Evolutionary conservation across 2,888 invertebrate species (phyloP).

Genomic region (Mactromeris polynyma): DNA sequence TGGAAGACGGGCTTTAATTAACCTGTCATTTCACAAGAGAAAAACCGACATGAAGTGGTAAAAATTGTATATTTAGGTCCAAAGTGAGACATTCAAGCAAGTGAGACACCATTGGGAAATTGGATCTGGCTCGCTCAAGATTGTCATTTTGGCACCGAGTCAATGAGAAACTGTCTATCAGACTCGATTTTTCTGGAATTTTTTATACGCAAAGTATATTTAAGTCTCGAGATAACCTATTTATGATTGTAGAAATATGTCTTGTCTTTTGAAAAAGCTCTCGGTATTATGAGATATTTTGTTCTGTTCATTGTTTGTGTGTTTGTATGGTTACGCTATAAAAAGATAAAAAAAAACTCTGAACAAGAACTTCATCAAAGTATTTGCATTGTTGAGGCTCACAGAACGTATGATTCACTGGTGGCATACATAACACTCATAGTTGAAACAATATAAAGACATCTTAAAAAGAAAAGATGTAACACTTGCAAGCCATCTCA

Average conservation of each 20-base stretch:
- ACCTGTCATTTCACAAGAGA: conserved; percentile 11
- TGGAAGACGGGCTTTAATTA: conserved; percentile 1
- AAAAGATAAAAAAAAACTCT: no score
- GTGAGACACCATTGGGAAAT: conserved; percentile 5
- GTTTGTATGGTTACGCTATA: background rate
- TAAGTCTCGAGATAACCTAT: background rate
- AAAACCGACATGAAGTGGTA: conserved; percentile 1
- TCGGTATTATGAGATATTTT: background rate
- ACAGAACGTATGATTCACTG: no score
- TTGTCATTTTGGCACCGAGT: conserved; percentile 18
- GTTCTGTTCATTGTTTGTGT: background rate
- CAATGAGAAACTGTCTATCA: conserved; percentile 18
- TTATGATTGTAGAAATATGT: background rate
- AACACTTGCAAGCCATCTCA: no score
- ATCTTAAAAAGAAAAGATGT: no score
- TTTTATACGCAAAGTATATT: background rate
- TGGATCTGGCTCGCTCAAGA: background rate
- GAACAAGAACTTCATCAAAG: no score
- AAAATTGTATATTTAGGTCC: background rate
- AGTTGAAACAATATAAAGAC: no score
- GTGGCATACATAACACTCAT: no score
- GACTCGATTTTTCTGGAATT: background rate
- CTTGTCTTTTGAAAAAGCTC: background rate
- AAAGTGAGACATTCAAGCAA: background rate
- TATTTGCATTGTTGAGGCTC: no score